phyloP scores from a whole-genome alignment of 1,140 invertebrate genomes.

The Drosophila elegans region DNA sequence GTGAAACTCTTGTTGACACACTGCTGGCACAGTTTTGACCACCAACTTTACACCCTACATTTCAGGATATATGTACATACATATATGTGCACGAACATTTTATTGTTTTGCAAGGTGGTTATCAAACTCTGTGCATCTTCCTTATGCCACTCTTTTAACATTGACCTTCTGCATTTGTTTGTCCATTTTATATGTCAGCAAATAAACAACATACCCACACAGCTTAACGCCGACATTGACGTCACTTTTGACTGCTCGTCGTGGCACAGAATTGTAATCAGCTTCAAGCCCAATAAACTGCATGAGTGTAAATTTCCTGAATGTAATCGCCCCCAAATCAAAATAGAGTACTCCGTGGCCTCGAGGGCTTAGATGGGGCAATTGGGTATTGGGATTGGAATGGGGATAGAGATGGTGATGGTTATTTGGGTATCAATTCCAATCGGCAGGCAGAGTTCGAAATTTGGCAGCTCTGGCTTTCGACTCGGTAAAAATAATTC shows the following conservation, averaged over 20 bases:
- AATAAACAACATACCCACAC: constrained; percentile 27
- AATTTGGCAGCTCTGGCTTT: neutral
- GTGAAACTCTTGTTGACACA: constrained; percentile 12
- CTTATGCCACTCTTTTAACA: constrained; percentile 13
- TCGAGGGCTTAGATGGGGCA: constrained; percentile 29
- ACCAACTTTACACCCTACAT: neutral
- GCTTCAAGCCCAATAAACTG: constrained; percentile 55
- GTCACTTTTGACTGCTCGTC: constrained; percentile 33
- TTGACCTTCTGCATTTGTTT: constrained; percentile 48
- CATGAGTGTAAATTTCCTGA: constrained; percentile 73
- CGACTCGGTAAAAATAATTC: constrained; percentile 2
- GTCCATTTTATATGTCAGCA: constrained; percentile 38
- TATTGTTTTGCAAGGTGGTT: constrained; percentile 20
- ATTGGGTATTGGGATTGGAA: constrained; percentile 14
- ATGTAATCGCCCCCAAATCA: constrained; percentile 58
- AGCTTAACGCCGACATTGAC: constrained; percentile 34
- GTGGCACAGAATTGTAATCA: constrained; percentile 69
- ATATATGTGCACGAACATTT: neutral
- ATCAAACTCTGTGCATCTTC: constrained; percentile 27
- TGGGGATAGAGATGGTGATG: constrained; percentile 4
- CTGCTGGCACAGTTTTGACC: constrained; percentile 3
- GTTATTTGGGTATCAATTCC: constrained; percentile 6
- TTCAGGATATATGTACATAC: neutral
- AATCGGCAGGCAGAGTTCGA: constrained; percentile 12
- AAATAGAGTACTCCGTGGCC: constrained; percentile 48